phyloP scores from a whole-genome alignment of 1,140 invertebrate genomes.

The Drosophila oshimai region DNA sequence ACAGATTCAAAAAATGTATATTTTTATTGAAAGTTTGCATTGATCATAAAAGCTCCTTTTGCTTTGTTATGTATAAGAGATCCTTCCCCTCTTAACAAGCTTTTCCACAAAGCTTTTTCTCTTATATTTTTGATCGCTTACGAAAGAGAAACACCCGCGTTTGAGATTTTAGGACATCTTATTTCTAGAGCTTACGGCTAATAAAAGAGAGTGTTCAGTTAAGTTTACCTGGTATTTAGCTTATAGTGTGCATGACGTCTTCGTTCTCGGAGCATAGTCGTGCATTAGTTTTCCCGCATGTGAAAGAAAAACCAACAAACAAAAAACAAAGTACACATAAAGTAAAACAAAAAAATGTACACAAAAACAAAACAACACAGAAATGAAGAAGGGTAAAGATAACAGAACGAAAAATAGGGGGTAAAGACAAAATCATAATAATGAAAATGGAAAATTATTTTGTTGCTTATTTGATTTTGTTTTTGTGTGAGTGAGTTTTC shows the following conservation, averaged over 20 bases:
- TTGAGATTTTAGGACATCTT: background rate
- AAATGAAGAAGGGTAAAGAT: slow-evolving; percentile 27
- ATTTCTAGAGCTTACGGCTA: slow-evolving; percentile 9
- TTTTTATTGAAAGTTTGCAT: background rate
- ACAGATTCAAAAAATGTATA: background rate
- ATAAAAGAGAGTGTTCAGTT: slow-evolving; percentile 19
- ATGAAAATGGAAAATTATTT: slow-evolving; percentile 63
- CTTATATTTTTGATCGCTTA: slow-evolving; percentile 18
- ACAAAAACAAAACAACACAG: slow-evolving; percentile 40
- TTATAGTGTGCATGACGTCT: slow-evolving; percentile 83
- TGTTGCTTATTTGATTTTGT: slow-evolving; percentile 35
- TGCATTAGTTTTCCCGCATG: slow-evolving; percentile 78
- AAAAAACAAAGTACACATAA: slow-evolving; percentile 71
- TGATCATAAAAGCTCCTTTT: background rate
- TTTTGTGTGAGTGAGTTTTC: slow-evolving; percentile 38
- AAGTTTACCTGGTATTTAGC: slow-evolving; percentile 81
- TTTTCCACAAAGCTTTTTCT: background rate
- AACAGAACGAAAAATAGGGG: slow-evolving; percentile 11
- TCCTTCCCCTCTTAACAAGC: background rate
- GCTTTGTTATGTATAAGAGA: slow-evolving; percentile 33
- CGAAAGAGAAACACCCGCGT: background rate
- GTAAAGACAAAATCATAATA: slow-evolving; percentile 44
- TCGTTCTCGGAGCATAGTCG: slow-evolving; percentile 83
- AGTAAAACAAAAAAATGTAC: slow-evolving; percentile 56
- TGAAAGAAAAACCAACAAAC: slow-evolving; percentile 81